Base-by-base conservation (phyloP, 1,140 invertebrate genomes). In the Ostrea denselamellosa region DNA sequence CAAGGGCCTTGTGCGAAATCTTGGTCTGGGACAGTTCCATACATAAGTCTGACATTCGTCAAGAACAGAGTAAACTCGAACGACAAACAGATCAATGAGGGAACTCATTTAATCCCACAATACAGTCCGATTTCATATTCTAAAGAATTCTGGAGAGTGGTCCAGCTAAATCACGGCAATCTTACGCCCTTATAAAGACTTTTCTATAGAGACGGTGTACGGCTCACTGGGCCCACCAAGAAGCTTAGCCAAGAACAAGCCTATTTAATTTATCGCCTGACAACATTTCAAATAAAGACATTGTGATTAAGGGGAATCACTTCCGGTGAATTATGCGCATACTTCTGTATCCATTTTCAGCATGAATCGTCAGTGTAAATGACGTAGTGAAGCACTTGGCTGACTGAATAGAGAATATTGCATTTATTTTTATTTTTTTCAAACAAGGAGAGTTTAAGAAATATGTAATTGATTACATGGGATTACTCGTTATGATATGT, bases 191-290 rank as follows among this genome's bases (percentile, higher is more conserved):
- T 19, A 62, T 62, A 62, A 62, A 62, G 56, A 62, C 56, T 62
- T 62, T 62, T 62, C 56, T 62, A 62, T 62, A n/a, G 56, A 62
- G 56, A 62, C n/a, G 17, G 2, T 62, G 56, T 19, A 62, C n/a
- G 56, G 56, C 56, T 62, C 56, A 17, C 56, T 62, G 17, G 17
- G 17, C 56, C 17, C 17, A 62, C 56, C 56, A 19, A n/a, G n/a
- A n/a, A 62, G 56, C 17, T 62, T n/a, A n/a, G 14, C 56, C 56
- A 62, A 62, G 56, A 62, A 62, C 56, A 62, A 62, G 56, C 56
- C 68, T 28, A 77, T 77, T 77, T 34, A 77, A 77, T 77, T 77
- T 77, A 77, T 34, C 28, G 68, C 68, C 28, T 77, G 68, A 25
- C 68, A 34, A 77, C 25, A 25, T 77, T 34, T 34, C 14, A 28